Evolutionary conservation across 92 coral and sea anemone genomes (phyloP).

Genomic region (Heliopora coerulea): DNA sequence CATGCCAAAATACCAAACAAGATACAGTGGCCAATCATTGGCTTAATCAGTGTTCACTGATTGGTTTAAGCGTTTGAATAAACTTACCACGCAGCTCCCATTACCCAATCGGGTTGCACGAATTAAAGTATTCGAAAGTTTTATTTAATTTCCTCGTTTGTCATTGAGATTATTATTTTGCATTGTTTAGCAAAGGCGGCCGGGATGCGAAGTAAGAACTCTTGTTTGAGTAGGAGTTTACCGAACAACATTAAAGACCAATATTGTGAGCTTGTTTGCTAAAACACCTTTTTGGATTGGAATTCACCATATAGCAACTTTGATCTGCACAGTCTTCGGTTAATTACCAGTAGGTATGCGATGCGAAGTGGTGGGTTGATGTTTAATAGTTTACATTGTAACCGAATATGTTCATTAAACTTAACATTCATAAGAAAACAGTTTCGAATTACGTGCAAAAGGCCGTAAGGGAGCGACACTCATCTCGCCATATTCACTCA

Average conservation of each 20-base stretch:
- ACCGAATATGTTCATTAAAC: background rate
- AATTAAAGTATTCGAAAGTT: constrained; percentile 12
- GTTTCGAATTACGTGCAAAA: background rate
- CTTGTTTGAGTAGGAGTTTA: constrained; percentile 44
- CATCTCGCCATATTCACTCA: background rate
- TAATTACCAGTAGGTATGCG: background rate
- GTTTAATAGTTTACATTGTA: constrained; percentile 11
- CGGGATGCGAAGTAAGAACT: constrained; percentile 28
- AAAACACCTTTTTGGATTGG: constrained; percentile 12
- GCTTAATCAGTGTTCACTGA: constrained; percentile 3
- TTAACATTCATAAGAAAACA: background rate
- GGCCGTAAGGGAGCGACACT: background rate
- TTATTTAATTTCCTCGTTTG: constrained; percentile 45
- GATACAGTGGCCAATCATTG: constrained; percentile 14
- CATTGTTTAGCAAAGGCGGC: constrained; percentile 19
- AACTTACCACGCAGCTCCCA: background rate
- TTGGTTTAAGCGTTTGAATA: constrained; percentile 40
- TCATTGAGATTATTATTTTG: constrained; percentile 43
- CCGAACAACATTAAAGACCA: constrained; percentile 29
- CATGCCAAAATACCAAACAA: background rate
- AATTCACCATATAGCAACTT: background rate
- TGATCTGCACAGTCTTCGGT: background rate
- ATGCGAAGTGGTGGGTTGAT: constrained; percentile 1
- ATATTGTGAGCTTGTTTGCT: constrained; percentile 36
- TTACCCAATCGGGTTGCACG: constrained; percentile 35